These are phyloP conservation scores for Zonitis immaculata DNA, from an alignment of 2,888 invertebrate genomes.

Conservation along the genomic window DNA sequence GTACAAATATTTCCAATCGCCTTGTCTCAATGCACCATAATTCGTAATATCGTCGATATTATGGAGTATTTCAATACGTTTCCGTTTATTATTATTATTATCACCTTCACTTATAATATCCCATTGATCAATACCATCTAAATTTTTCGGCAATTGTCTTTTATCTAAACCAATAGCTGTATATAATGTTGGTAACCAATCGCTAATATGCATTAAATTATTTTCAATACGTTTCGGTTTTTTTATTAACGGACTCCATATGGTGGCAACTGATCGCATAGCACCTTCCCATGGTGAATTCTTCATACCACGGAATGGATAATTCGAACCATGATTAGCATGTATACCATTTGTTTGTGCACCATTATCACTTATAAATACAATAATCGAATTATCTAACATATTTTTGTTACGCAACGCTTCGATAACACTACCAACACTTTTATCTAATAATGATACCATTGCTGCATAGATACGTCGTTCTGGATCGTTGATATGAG, in stretches of 20 bases:
- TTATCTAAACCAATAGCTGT: conserved; percentile 54
- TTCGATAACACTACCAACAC: conserved; percentile 73
- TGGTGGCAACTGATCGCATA: conserved; percentile 58
- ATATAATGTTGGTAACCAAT: conserved; percentile 67
- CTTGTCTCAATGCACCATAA: conserved; percentile 56
- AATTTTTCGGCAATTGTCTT: conserved; percentile 49
- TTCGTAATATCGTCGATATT: conserved; percentile 55
- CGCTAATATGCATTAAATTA: conserved; percentile 61
- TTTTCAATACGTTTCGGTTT: conserved; percentile 55
- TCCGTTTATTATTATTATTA: no score
- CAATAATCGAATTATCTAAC: conserved; percentile 76
- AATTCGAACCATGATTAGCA: conserved; percentile 74
- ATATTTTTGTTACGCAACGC: conserved; percentile 65
- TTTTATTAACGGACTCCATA: conserved; percentile 61
- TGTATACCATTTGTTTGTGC: conserved; percentile 71
- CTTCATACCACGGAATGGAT: conserved; percentile 71
- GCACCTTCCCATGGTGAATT: conserved; percentile 70
- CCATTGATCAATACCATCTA: conserved; percentile 57
- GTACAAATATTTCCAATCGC: conserved; percentile 60
- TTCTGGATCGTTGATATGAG: conserved; percentile 61
- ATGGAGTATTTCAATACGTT: conserved; percentile 55
- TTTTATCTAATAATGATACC: conserved; percentile 82
- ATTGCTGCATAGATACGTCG: conserved; percentile 77
- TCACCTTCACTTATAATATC: conserved; percentile 50
- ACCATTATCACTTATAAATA: conserved; percentile 89